Evolutionary conservation across 2,888 invertebrate genomes (phyloP).

Genomic region (Amphipyra berbera): DNA sequence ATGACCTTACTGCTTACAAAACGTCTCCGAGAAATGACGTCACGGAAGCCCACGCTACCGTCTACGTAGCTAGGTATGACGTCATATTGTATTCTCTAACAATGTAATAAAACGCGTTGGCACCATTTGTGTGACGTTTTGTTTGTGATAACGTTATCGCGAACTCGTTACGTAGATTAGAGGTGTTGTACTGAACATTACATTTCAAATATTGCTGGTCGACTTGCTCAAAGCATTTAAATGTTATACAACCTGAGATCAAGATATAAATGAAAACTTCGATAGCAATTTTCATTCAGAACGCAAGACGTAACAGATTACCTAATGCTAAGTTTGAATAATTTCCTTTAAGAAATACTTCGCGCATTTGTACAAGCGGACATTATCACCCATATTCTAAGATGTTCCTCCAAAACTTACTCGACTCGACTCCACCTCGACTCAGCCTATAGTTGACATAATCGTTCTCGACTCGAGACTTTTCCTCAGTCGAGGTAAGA

Average conservation of each 20-base stretch:
- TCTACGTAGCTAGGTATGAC: constrained; percentile 10
- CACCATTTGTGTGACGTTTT: constrained; percentile 1
- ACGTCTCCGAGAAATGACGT: not conserved
- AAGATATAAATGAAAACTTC: not conserved
- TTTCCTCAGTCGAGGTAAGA: too few relatives aligned
- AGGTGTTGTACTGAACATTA: not conserved
- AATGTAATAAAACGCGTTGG: not conserved
- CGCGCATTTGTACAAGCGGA: too few relatives aligned
- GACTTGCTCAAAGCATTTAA: too few relatives aligned
- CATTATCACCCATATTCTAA: too few relatives aligned
- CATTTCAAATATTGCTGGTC: not conserved
- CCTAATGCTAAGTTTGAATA: not conserved
- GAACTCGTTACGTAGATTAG: not conserved
- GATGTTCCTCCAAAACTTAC: too few relatives aligned
- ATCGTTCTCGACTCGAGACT: too few relatives aligned
- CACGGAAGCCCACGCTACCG: constrained; percentile 1
- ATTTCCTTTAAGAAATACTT: too few relatives aligned
- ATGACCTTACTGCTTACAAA: not conserved
- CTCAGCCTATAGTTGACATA: too few relatives aligned
- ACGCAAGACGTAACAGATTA: not conserved
- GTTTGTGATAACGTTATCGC: constrained; percentile 5
- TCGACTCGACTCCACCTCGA: too few relatives aligned
- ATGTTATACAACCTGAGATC: not conserved
- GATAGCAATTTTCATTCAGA: not conserved
- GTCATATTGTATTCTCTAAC: not conserved